Evolutionary conservation across 2,797 vertebrate species (phyloP), one percentile per base, ranked within the genome.

Genomic region (Taeniopygia guttata): DNA sequence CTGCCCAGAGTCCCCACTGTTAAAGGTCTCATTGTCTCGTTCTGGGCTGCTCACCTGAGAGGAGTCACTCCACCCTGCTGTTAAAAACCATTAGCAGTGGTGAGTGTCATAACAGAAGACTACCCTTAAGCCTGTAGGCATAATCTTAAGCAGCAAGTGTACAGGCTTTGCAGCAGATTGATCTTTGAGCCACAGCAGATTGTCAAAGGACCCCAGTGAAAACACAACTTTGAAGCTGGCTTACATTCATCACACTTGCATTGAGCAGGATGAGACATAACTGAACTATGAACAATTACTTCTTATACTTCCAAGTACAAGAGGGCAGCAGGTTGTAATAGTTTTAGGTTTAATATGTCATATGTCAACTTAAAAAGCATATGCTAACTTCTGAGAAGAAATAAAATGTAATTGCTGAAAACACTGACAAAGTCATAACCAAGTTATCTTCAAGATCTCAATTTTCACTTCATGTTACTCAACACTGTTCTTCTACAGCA

Each of bases 1-100:
- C 40, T 98, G 98, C 59, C 99, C 99, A 0, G 99, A 99, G 95
- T 99, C 99, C 63, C 94, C 97, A n/a, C 98, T 98, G 97, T 98
- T 97, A 43, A 99, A 97, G 58, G 98, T 98, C 20, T 97, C 92
- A n/a, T 96, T 98, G 74, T 99, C 98, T 73, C 98, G 96, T 87
- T 99, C 99, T 7, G 99, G 99, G 94, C 98, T 99, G 98, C 98
- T 99, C 97, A 99, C 98, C 95, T 99, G 99, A 72, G 99, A 99
- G 25, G 98, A 99, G 94, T 99, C 99, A 43, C 98, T 99, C 99
- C 99, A 99, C 87, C 98, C 98, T 95, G 98, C 97, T 98, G 97
- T 97, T 51, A 81, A 82, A 95, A 81, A 95, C 78, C 76, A 91
- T 90, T 42, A 94, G 76, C 68, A 95, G 90, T 4, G 1, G 11